A percentile compares a stretch with the other conserved stretches of the same genome.
These are phyloP conservation scores for Drosophila crucigera DNA, from an alignment of 2,888 invertebrate genomes.

Conservation along the genomic window DNA sequence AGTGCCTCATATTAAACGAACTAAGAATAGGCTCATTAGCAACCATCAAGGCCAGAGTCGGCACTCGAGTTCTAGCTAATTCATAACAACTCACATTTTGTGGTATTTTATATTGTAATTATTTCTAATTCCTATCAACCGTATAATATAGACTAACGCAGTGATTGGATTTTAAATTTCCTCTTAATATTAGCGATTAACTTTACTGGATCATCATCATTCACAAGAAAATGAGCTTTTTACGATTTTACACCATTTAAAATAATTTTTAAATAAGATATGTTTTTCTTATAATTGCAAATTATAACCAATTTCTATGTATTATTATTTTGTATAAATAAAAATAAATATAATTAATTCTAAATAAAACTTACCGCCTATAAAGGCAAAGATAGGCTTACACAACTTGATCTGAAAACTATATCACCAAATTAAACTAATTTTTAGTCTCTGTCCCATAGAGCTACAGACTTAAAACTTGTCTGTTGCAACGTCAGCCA, in stretches of 20 bases:
- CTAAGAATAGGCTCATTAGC: conserved; percentile 36
- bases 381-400: neutral
- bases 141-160: neutral
- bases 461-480: neutral
- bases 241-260: neutral
- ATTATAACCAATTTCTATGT: accelerated
- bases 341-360: neutral
- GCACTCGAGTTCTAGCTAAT: conserved; percentile 13
- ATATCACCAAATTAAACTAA: neutral
- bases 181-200: neutral
- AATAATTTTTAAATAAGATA: neutral
- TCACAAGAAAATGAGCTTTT: neutral
- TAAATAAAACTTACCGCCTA: neutral
- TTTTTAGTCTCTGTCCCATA: neutral
- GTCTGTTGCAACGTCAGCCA: neutral
- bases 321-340: neutral
- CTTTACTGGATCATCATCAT: neutral
- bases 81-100: conserved; percentile 17
- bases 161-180: neutral
- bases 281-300: neutral
- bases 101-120: neutral
- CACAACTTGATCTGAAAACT: neutral
- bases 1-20: conserved; percentile 2
- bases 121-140: neutral
- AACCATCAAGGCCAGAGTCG: conserved; percentile 19